Evolutionary conservation across 2,888 invertebrate genomes (phyloP).

Genomic region (Phyllotreta striolata): DNA sequence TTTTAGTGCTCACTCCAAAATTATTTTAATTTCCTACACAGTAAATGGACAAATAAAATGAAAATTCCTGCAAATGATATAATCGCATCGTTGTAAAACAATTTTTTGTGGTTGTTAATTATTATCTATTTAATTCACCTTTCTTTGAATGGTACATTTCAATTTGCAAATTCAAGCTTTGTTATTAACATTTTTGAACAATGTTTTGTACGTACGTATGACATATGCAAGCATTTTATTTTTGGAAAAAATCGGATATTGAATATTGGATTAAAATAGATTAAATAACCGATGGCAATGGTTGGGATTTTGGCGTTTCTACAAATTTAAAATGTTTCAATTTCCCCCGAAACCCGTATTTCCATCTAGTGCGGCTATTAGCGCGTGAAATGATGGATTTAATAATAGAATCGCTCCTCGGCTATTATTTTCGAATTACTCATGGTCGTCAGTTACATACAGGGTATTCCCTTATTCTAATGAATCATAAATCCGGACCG

Average conservation of each 20-base stretch:
- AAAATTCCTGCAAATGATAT: no score
- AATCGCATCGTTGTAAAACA: no score
- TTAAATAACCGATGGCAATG: slow-evolving; percentile 46
- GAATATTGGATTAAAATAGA: slow-evolving; percentile 48
- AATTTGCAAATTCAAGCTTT: no score
- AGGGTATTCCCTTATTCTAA: slow-evolving; percentile 18
- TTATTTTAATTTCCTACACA: no score
- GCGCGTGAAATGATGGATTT: slow-evolving; percentile 43
- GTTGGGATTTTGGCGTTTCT: slow-evolving; percentile 38
- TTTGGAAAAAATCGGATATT: slow-evolving; percentile 45
- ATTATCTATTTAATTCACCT: no score
- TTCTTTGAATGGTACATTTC: no score
- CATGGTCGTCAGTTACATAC: slow-evolving; percentile 25
- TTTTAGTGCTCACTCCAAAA: slow-evolving; percentile 25
- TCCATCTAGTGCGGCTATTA: slow-evolving; percentile 35
- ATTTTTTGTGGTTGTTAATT: no score
- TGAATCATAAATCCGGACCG: not conserved
- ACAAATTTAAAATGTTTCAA: slow-evolving; percentile 45
- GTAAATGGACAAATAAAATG: not conserved
- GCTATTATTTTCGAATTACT: slow-evolving; percentile 36
- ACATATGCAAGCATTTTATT: no score
- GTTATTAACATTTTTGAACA: no score
- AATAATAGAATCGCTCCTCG: slow-evolving; percentile 46
- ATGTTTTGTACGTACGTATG: no score
- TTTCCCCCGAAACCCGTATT: slow-evolving; percentile 42